Percentiles rank a stretch among this genome's conserved stretches.
Conservation (phyloP, 2,888 invertebrate genomes). For the Perizoma affinitatum region DNA sequence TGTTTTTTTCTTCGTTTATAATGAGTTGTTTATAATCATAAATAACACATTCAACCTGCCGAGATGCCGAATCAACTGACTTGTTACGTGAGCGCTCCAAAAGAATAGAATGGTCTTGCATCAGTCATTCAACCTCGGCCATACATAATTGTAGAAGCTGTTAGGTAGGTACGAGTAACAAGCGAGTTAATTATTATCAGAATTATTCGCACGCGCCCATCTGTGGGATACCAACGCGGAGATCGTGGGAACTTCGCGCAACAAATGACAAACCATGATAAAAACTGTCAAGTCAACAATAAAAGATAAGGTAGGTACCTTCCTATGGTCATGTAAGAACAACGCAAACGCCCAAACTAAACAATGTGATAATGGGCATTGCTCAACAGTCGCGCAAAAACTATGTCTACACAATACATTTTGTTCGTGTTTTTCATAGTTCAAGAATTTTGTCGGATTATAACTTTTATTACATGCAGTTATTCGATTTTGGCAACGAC, state of each 20-base stretch:
- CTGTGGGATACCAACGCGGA: slow-evolving; percentile 49
- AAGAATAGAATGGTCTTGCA: slow-evolving; percentile 74
- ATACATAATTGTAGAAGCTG: slow-evolving; percentile 60
- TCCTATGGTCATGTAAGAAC: slow-evolving; percentile 57
- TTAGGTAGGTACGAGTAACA: slow-evolving; percentile 49
- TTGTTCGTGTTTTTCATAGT: slow-evolving; percentile 33
- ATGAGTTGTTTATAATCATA: slow-evolving; percentile 27
- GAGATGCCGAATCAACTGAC: slow-evolving; percentile 49
- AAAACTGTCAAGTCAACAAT: slow-evolving; percentile 55
- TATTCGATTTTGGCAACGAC: neutral
- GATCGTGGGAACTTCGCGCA: slow-evolving; percentile 62
- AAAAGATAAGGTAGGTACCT: slow-evolving; percentile 45
- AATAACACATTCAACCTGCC: slow-evolving; percentile 39
- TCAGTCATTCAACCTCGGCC: slow-evolving; percentile 67
- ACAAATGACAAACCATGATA: slow-evolving; percentile 53
- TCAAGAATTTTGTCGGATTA: slow-evolving; percentile 14
- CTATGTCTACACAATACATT: slow-evolving; percentile 52
- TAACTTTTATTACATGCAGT: neutral
- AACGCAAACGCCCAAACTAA: slow-evolving; percentile 51
- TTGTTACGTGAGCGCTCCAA: slow-evolving; percentile 66
- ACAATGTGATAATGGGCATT: slow-evolving; percentile 72
- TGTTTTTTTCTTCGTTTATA: slow-evolving; percentile 15
- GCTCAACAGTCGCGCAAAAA: slow-evolving; percentile 57
- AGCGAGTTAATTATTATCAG: slow-evolving; percentile 57
- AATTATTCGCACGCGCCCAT: slow-evolving; percentile 66